Evolutionary conservation across 1,140 invertebrate species (phyloP).

Genomic region (Rhagoletis pomonella): DNA sequence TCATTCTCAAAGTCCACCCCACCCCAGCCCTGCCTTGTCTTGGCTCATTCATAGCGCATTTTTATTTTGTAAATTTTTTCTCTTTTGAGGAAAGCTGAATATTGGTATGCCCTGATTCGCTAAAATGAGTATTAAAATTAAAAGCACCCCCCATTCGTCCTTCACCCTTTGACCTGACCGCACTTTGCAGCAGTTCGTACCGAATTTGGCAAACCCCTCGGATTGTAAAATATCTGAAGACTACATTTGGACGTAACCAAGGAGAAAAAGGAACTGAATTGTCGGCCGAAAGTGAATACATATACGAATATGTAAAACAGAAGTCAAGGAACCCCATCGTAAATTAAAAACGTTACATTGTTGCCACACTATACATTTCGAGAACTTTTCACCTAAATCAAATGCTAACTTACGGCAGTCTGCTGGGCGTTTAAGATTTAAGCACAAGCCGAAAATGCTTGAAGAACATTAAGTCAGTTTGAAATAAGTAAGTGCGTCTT

Average conservation of each 20-base stretch:
- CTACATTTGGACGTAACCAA: neutral
- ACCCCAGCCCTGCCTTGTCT: neutral
- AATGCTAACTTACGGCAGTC: too few species aligned
- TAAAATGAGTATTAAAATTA: neutral
- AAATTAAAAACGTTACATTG: neutral
- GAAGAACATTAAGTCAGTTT: too few species aligned
- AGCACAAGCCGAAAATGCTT: too few species aligned
- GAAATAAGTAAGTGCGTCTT: too few species aligned
- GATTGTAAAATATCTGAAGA: neutral
- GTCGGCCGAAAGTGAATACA: neutral
- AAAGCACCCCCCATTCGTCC: neutral
- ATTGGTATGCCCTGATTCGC: neutral
- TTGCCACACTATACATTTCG: neutral
- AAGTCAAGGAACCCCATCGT: too few species aligned
- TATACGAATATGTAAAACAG: neutral
- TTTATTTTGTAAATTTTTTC: neutral
- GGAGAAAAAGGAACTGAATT: neutral
- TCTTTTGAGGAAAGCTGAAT: neutral
- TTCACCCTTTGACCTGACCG: conserved; percentile 33
- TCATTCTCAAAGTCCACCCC: neutral
- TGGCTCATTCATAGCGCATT: neutral
- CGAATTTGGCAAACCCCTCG: neutral
- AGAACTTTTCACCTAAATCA: too few species aligned
- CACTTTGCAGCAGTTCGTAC: neutral
- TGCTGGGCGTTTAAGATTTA: too few species aligned